Evolutionary conservation across 1,140 invertebrate genomes (phyloP), one percentile per base, ranked within the genome.

Genomic region (Globodera rostochiensis): DNA sequence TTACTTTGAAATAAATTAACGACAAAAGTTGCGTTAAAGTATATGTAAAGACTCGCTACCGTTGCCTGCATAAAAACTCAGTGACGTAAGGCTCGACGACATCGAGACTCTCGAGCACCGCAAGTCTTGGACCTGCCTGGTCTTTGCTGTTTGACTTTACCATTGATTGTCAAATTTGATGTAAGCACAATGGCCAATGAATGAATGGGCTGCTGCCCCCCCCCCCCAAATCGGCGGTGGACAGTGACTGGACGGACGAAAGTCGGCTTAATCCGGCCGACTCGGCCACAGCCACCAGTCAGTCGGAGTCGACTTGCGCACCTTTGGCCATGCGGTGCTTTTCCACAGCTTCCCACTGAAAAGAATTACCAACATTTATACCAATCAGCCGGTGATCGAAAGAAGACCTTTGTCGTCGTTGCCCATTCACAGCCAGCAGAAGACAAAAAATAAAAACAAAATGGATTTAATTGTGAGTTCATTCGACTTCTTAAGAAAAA

Each of bases 391-490:
- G 53, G 8, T 53, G 53, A 15, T 36, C 36, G 53, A 53, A 15
- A 15, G 6, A 15, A 15, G 53, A 11, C 11, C 13, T 15, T 64
- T 64, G 11, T 15, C 19, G 57, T 71, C 46, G 36, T 36, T 21
- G 36, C 25, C 36, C 21, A 70, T 47, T 71, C 36, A 45, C 69
- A 25, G 25, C 21, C 11, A 47, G 36, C 19, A 13, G 19, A 71
- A 19, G 69, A 11, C 69, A 71, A 45, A 71, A 71, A 71, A 36
- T 36, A 36, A 36, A 36, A 36, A 36, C 36, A 0, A 25, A 25
- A 71, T 71, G 69, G 69, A 71, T 47, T 71, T 71, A 45, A 71
- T 71, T 71, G 69, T 71, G 69, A 71, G 69, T 71, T 36, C 6
- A 21, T 21, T 69, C 67, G 60, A 21, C 1, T 66, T 21, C 4